phyloP scores from a whole-genome alignment of 2,888 invertebrate genomes.

The Metopia argyrocephala region DNA sequence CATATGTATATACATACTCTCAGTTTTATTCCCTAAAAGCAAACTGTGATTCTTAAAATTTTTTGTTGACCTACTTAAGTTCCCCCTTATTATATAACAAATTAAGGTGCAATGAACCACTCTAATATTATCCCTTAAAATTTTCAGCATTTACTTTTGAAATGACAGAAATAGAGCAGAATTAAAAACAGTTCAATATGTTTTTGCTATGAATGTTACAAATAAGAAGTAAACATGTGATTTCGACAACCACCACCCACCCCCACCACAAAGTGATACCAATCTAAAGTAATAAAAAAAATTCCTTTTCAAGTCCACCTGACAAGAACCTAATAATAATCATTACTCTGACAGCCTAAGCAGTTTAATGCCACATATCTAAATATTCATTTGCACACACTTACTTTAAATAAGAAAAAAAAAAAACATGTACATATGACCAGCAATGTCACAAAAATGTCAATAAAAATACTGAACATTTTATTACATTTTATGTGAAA shows the following conservation, averaged over 20 bases:
- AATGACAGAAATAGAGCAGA: conserved; percentile 6
- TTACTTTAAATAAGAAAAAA: background rate
- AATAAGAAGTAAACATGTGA: background rate
- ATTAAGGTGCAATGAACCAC: background rate
- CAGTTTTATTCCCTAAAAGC: no score
- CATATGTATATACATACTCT: no score
- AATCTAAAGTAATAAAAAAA: conserved; percentile 42
- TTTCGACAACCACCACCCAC: conserved; percentile 9
- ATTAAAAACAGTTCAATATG: background rate
- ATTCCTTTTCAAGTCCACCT: conserved; percentile 39
- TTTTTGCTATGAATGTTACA: background rate
- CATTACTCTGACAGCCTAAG: conserved; percentile 1
- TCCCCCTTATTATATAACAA: background rate
- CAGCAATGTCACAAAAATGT: conserved; percentile 10
- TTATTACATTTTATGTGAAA: background rate
- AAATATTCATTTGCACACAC: no score
- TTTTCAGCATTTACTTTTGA: background rate
- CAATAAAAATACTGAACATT: conserved; percentile 21
- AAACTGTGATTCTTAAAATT: background rate
- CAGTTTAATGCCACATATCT: no score
- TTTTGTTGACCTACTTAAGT: background rate
- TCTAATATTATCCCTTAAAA: conserved; percentile 4
- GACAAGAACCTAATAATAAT: conserved; percentile 7
- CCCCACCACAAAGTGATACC: conserved; percentile 3
- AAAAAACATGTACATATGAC: background rate